These are phyloP conservation scores for Amblyjoppa fuscipennis DNA, from an alignment of 2,888 invertebrate species.

Conservation along the genomic window DNA sequence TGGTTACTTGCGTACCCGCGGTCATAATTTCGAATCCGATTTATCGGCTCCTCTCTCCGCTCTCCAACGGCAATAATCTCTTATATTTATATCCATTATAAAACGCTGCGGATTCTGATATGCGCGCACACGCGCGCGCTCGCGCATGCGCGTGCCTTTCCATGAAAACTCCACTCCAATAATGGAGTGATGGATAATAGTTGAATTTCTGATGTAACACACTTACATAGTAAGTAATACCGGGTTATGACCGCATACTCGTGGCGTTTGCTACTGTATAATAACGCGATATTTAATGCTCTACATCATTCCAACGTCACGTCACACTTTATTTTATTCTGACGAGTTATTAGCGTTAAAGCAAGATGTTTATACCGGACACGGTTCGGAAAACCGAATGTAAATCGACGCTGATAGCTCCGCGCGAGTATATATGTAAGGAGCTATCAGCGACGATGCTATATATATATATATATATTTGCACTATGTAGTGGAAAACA, in stretches of 20 bases:
- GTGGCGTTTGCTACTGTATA: constrained; percentile 20
- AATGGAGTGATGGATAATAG: constrained; percentile 13
- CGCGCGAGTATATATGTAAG: neutral
- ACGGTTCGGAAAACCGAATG: constrained; percentile 31
- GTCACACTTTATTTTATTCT: constrained; percentile 44
- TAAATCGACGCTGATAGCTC: neutral
- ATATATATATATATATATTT: neutral
- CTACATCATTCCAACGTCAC: constrained; percentile 39
- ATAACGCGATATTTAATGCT: constrained; percentile 32
- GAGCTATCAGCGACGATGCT: too few species aligned
- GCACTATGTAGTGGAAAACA: neutral
- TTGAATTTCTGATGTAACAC: constrained; percentile 8
- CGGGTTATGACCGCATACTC: constrained; percentile 37
- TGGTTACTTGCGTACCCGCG: neutral
- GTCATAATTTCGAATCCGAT: neutral
- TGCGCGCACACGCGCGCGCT: neutral
- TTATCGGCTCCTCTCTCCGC: neutral
- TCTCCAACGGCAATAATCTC: neutral
- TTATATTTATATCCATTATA: constrained; percentile 17
- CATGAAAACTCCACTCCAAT: constrained; percentile 19
- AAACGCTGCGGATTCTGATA: constrained; percentile 4
- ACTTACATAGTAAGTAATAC: constrained; percentile 29
- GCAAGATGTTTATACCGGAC: neutral
- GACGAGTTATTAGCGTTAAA: neutral
- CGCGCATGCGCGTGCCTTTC: neutral